phyloP scores from a whole-genome alignment of 2,113 vertebrate genomes.

The Salvelinus sp. region DNA sequence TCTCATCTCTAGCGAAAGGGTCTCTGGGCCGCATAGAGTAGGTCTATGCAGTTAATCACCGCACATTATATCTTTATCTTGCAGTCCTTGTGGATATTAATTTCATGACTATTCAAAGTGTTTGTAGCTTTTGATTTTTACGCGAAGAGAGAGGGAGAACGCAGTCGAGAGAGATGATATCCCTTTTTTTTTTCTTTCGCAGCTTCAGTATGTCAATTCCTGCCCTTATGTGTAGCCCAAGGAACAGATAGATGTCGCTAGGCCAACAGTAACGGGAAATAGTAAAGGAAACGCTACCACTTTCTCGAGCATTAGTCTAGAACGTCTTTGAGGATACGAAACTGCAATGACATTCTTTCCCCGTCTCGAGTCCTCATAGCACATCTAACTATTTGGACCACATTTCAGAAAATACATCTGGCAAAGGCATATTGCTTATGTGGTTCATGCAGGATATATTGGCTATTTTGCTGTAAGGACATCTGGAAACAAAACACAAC shows the following conservation, averaged over 20 bases:
- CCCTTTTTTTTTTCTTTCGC: not conserved
- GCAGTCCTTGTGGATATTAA: not conserved
- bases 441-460: too few relatives aligned
- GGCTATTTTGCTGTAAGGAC: too few relatives aligned
- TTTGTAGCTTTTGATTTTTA: not conserved
- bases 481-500: not conserved
- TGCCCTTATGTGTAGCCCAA: not conserved
- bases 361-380: not conserved
- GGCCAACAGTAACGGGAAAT: not conserved
- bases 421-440: not conserved
- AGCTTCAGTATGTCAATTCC: not conserved
- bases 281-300: not conserved
- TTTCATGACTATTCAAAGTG: not conserved
- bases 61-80: too few relatives aligned
- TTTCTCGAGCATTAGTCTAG: not conserved
- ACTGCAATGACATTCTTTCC: not conserved
- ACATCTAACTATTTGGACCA: not conserved
- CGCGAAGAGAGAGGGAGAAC: not conserved
- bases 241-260: not conserved
- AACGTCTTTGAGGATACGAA: not conserved
- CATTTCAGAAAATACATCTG: not conserved
- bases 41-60: too few relatives aligned
- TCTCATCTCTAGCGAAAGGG: conserved; percentile 16
- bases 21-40: not conserved
- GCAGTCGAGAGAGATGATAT: not conserved